Evolutionary conservation across 2,113 vertebrate genomes (phyloP).

Genomic region (Ptyas mucosa): DNA sequence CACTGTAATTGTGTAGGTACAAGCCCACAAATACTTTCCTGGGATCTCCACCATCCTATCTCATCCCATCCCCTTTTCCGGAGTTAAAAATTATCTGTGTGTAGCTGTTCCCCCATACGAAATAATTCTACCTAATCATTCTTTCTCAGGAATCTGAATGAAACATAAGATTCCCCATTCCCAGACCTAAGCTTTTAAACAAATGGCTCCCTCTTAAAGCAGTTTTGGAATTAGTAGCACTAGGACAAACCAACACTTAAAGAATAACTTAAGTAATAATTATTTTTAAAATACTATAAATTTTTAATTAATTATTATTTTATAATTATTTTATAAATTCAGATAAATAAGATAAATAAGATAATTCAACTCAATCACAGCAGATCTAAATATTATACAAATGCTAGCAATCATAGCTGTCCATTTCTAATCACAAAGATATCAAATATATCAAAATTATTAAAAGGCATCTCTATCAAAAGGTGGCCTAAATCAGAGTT

Average conservation of each 20-base stretch:
- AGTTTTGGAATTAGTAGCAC: not conserved
- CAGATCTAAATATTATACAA: not conserved
- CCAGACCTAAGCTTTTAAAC: not conserved
- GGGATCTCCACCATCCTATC: not conserved
- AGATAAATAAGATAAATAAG: no score
- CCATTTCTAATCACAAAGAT: not conserved
- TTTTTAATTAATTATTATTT: not conserved
- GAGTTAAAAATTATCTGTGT: not conserved
- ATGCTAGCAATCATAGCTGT: not conserved
- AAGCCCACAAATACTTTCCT: not conserved
- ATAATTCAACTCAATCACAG: not conserved
- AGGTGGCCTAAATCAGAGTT: not conserved
- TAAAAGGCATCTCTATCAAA: not conserved
- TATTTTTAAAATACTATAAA: not conserved
- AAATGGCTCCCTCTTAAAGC: not conserved
- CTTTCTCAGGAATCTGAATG: not conserved
- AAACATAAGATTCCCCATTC: not conserved
- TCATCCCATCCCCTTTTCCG: not conserved
- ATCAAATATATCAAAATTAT: not conserved
- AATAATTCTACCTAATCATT: not conserved
- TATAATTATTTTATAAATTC: no score
- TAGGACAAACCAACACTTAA: not conserved
- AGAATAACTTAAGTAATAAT: not conserved
- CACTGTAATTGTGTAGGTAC: not conserved
- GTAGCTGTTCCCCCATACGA: not conserved